Percentiles rank a stretch among this genome's conserved stretches.
These are phyloP conservation scores for Mongoloraphidia duomilia DNA, from an alignment of 2,888 invertebrate genomes.

Conservation along the genomic window DNA sequence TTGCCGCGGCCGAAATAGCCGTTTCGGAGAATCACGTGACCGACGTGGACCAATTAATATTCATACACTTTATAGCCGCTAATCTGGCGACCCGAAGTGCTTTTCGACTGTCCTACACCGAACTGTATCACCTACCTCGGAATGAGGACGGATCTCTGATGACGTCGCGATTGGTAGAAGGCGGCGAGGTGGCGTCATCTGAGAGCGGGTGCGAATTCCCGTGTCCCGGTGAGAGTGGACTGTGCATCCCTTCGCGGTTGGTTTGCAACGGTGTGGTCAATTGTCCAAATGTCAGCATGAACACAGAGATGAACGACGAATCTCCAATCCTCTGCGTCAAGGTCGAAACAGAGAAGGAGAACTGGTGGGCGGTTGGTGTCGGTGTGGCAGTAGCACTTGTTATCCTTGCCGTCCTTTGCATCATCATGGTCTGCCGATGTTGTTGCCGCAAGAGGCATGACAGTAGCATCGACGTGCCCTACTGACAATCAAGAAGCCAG, in stretches of 20 bases:
- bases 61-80: conserved; percentile 31
- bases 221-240: conserved; percentile 70
- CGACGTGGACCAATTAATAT: conserved; percentile 50
- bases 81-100: conserved; percentile 68
- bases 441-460: conserved; percentile 5
- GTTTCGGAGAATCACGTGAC: conserved; percentile 42
- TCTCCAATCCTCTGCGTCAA: conserved; percentile 52
- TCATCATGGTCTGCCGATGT: conserved; percentile 3
- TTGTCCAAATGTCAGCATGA: conserved; percentile 58
- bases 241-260: conserved; percentile 70
- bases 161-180: conserved; percentile 60
- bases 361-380: conserved; percentile 6
- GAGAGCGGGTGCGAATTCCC: conserved; percentile 66
- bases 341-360: conserved; percentile 1
- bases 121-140: conserved; percentile 70
- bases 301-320: conserved; percentile 47
- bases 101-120: conserved; percentile 84
- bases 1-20: conserved; percentile 61
- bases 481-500: conserved; percentile 6
- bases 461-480: conserved; percentile 4
- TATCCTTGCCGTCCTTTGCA: not conserved
- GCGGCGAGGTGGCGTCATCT: conserved; percentile 27
- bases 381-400: conserved; percentile 1
- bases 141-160: conserved; percentile 68
- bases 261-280: conserved; percentile 81